Base-by-base conservation (phyloP, 2,113 vertebrate species). In the Hipposideros armiger region DNA sequence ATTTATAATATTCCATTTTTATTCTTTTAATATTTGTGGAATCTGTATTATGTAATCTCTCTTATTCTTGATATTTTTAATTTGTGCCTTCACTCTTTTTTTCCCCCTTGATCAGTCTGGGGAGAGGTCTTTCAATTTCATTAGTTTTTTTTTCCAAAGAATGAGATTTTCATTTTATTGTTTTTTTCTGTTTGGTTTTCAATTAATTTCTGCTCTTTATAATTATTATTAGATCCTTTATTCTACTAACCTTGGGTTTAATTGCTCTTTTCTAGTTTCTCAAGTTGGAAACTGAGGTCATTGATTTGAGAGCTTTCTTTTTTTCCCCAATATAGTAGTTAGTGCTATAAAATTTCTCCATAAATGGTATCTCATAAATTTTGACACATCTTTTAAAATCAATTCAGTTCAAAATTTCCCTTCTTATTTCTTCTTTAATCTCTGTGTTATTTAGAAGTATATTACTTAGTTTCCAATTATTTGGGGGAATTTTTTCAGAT, bases 381-480 rank as follows among this genome's bases (percentile, higher is more conserved):
- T 90, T 78, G 62, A 40, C n/a, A 9, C 77, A n/a, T 30, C 26
- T 19, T 67, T 42, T 90, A 30, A 67, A 42, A 54, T 78, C 77
- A 26, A 66, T 78, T 78, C n/a, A 54, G n/a, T 67, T 90, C 22
- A 78, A 54, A 78, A 67, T 67, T 42, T 77, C 22, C 42, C 45
- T 89, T 90, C 77, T 90, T n/a, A 54, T 77, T 52, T 90, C 32
- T 90, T 54, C 56, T 50, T 67, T 77, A n/a, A 66, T 90, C 40
- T 58, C 32, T 78, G 26, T 78, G 15, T 81, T 81, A 30, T 30
- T 74, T 42, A n/a, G 20, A 78, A 24, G 11, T 30, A 8, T 42
- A 36, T 58, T 70, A 69, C 14, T 78, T 28, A 67, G 15, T 80
- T 87, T 87, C 17, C 19, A 19, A 10, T 62, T 42, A 70, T 72